phyloP scores from a whole-genome alignment of 2,797 vertebrate species.

The Propithecus perrieri region DNA sequence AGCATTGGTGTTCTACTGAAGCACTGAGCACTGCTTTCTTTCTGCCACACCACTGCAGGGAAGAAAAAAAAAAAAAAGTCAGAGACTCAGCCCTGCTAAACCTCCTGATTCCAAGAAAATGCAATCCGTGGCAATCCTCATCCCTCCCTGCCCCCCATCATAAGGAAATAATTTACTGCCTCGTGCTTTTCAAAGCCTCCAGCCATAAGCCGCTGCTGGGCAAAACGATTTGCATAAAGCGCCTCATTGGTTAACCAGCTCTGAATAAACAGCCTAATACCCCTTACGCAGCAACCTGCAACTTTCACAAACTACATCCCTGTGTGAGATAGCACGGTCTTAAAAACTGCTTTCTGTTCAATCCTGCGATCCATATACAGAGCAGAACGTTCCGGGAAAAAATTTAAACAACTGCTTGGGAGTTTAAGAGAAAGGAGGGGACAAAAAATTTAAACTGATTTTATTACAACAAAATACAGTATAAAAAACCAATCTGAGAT shows the following conservation, averaged over 20 bases:
- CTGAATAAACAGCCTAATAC: slow-evolving; percentile 16
- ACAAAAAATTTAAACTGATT: not conserved
- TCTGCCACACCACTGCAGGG: not conserved
- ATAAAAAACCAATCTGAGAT: not conserved
- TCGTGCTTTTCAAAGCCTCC: slow-evolving; percentile 47
- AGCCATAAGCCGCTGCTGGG: slow-evolving; percentile 41
- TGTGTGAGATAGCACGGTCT: not conserved
- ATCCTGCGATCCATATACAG: not conserved
- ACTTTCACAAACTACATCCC: not conserved
- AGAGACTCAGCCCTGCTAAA: not conserved
- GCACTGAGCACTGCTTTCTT: not conserved
- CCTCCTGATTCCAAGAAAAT: slow-evolving; percentile 24
- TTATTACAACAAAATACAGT: slow-evolving; percentile 46
- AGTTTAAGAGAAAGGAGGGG: not conserved
- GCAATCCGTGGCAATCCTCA: not conserved
- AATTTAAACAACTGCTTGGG: not conserved
- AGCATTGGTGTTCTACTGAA: not conserved
- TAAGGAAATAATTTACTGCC: slow-evolving; percentile 72
- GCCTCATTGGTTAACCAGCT: slow-evolving; percentile 29
- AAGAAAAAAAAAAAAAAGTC: not conserved
- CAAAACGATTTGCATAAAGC: slow-evolving; percentile 36
- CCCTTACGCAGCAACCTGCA: slow-evolving; percentile 58
- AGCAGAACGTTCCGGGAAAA: not conserved
- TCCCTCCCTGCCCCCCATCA: not conserved
- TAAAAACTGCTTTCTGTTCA: slow-evolving; percentile 43